Percentiles rank a stretch among this genome's conserved stretches.
These are phyloP conservation scores for Coccyzus lansbergi DNA, from an alignment of 2,797 vertebrate species.

Conservation along the genomic window DNA sequence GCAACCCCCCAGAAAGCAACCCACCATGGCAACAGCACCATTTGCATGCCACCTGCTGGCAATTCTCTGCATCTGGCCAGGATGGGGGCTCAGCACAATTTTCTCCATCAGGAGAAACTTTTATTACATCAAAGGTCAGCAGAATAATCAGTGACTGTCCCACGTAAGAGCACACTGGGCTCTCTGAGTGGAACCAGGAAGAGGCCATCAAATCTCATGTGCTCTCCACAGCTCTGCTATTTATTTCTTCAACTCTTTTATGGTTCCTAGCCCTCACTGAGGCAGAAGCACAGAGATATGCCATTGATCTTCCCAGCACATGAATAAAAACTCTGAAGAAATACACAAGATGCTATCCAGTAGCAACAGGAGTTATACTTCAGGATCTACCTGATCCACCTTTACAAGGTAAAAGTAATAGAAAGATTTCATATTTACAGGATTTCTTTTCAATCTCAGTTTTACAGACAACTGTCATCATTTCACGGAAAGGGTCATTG, in stretches of 20 bases:
- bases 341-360: not conserved
- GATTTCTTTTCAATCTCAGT: not conserved
- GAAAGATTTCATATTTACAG: not conserved
- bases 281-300: not conserved
- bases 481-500: too few species aligned
- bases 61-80: constrained; percentile 17
- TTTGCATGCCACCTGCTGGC: constrained; percentile 74
- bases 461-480: not conserved
- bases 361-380: not conserved
- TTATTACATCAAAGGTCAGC: not conserved
- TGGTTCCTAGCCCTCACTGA: not conserved
- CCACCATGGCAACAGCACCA: constrained; percentile 34
- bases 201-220: not conserved
- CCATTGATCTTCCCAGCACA: not conserved
- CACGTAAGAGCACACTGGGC: rapidly evolving
- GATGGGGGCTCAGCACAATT: not conserved
- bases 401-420: not conserved
- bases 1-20: not conserved
- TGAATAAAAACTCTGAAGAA: not conserved
- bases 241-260: not conserved
- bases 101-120: not conserved
- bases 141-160: not conserved
- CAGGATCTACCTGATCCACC: not conserved
- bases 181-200: not conserved
- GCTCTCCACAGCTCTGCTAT: not conserved